Percentiles rank a stretch among this genome's conserved stretches.
These are phyloP conservation scores for Lasioglossum figueresi DNA, from an alignment of 2,888 invertebrate species.

Conservation along the genomic window DNA sequence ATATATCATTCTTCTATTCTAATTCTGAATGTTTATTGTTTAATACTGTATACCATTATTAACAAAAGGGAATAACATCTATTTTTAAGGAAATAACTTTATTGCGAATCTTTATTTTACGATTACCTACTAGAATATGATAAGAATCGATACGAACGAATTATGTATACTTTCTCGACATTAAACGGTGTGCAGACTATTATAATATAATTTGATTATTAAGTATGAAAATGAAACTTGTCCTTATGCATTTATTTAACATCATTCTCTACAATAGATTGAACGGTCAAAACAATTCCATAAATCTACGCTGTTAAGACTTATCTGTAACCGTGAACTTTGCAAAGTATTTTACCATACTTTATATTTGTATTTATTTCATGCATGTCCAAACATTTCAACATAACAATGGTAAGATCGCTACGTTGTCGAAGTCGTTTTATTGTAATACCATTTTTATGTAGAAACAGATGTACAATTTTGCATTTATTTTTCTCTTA, in stretches of 20 bases:
- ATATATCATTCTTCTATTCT: conserved; percentile 53
- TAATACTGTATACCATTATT: conserved; percentile 69
- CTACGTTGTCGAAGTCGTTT: conserved; percentile 16
- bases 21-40: conserved; percentile 63
- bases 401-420: conserved; percentile 49
- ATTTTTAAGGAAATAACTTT: conserved; percentile 71
- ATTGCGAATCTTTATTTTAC: conserved; percentile 49
- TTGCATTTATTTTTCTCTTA: conserved; percentile 27
- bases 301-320: conserved; percentile 69
- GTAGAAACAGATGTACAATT: conserved; percentile 32
- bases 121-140: conserved; percentile 46
- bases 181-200: conserved; percentile 24
- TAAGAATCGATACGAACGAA: conserved; percentile 16
- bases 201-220: conserved; percentile 35
- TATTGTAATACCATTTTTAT: conserved; percentile 42
- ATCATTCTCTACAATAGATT: conserved; percentile 69
- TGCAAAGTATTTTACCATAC: conserved; percentile 54
- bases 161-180: conserved; percentile 32
- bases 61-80: conserved; percentile 70
- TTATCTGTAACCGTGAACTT: conserved; percentile 59
- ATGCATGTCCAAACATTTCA: conserved; percentile 52
- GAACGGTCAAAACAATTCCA: conserved; percentile 68
- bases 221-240: conserved; percentile 40
- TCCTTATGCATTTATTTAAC: conserved; percentile 72
- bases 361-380: conserved; percentile 55